A percentile compares a stretch with the other conserved stretches of the same genome.
phyloP scores from a whole-genome alignment of 2,113 vertebrate genomes.

The Siphamia tubifer region DNA sequence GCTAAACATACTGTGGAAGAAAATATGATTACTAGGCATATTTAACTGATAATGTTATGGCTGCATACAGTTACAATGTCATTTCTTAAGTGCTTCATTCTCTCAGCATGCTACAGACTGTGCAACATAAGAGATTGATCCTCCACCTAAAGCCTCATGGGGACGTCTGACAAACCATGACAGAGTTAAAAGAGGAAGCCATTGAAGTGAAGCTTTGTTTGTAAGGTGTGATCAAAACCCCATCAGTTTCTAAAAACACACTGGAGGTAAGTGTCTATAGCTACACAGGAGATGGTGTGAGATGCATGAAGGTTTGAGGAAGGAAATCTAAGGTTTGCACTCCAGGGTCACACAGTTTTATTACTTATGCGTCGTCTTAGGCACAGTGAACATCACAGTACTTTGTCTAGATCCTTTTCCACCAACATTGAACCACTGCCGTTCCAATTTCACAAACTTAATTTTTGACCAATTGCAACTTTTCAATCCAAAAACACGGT shows the following conservation, averaged over 20 bases:
- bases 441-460: too few species aligned
- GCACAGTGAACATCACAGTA: slow-evolving; percentile 32
- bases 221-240: not conserved
- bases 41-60: slow-evolving; percentile 44
- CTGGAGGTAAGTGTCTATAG: not conserved
- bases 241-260: not conserved
- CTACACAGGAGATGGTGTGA: not conserved
- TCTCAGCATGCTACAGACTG: slow-evolving; percentile 52
- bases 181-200: not conserved
- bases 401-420: not conserved
- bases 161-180: not conserved
- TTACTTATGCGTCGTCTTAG: slow-evolving; percentile 6
- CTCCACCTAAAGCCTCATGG: slow-evolving; percentile 2
- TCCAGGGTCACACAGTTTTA: not conserved
- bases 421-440: too few species aligned
- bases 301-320: not conserved
- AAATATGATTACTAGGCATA: slow-evolving; percentile 44
- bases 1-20: slow-evolving; percentile 35
- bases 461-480: too few species aligned
- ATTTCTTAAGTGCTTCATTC: slow-evolving; percentile 63
- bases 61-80: slow-evolving; percentile 57
- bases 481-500: too few species aligned
- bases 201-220: not conserved
- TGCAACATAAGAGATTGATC: slow-evolving; percentile 27
- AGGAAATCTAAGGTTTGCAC: not conserved